These are phyloP conservation scores for Spisula solida DNA, from an alignment of 2,888 invertebrate genomes.

Conservation along the genomic window DNA sequence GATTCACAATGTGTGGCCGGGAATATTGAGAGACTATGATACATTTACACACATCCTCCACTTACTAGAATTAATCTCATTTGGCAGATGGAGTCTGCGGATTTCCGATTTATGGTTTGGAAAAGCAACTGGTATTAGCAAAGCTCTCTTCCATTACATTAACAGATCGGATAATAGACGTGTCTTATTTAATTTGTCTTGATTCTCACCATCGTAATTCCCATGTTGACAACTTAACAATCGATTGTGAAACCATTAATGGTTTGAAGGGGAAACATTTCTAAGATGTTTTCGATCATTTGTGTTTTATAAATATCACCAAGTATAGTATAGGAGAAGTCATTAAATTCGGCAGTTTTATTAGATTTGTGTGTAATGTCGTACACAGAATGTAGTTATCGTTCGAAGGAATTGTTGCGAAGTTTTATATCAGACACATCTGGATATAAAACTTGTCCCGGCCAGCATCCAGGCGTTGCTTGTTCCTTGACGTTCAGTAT, in stretches of 20 bases:
- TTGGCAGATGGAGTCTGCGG: not conserved
- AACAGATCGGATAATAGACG: constrained; percentile 14
- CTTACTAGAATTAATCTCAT: constrained; percentile 18
- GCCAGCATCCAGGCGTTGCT: no score
- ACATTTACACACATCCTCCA: not conserved
- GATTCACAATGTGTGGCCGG: not conserved
- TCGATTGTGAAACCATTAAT: constrained; percentile 18
- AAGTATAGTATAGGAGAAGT: not conserved
- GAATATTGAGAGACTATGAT: not conserved
- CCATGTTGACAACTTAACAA: constrained; percentile 20
- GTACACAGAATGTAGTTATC: not conserved
- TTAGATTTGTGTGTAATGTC: not conserved
- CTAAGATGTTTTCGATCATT: not conserved
- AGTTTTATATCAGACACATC: no score
- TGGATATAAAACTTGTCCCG: no score
- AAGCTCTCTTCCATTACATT: constrained; percentile 15
- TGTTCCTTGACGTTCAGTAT: no score
- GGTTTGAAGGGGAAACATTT: not conserved
- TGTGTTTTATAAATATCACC: not conserved
- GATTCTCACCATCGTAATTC: constrained; percentile 1
- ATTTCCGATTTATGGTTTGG: constrained; percentile 18
- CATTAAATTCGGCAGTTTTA: not conserved
- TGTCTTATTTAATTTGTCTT: constrained; percentile 28
- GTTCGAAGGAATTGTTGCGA: no score
- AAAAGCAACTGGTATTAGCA: constrained; percentile 9